Base-by-base conservation (phyloP, 2,888 invertebrate species). In the Cephus pygmeus region DNA sequence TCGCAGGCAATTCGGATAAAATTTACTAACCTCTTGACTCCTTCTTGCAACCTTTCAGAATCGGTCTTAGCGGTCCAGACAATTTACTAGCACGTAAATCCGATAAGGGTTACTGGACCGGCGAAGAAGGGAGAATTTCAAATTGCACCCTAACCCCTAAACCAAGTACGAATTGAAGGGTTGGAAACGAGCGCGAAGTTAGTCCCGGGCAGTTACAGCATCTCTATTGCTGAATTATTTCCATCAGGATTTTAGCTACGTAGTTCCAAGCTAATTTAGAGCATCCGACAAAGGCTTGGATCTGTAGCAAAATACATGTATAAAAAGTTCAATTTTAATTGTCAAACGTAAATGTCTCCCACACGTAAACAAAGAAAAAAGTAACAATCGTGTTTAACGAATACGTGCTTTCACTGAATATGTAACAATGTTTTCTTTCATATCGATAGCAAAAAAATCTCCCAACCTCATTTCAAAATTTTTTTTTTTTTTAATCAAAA, bases 1-100 rank as follows among this genome's bases (percentile, higher is more conserved):
- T 56, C 9, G 23, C 56, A 56, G 23, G 56, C 23, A 9, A 23
- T 23, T 56, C 23, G 1, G 9, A 56, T 35, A 35, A 73, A 69
- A 35, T 74, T 74, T 36, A 36, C 56, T 23, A 23, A 73, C 34
- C 34, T 36, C 68, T 34, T 73, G 73, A 73, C 33, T 69, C 36
- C 15, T 33, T 34, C 15, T 34, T 68, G 33, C 73, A 36, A 34
- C 68, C 34, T 34, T 40, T 33, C 71, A 23, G 71, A 71, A 71
- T 71, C 71, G 71, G 74, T 69, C 74, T 77, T 75, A 75, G 9
- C 36, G 73, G 31, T 23, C 69, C 35, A 31, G 77, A 40, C 75
- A 31, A 77, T 77, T 77, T 75, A 77, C 74, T 69, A 33, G 34
- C n/a, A 30, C n/a, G 74, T 69, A 69, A 77, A 75, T 35, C n/a